phyloP scores from a whole-genome alignment of 2,888 invertebrate genomes.

The Melanostoma mellinum region DNA sequence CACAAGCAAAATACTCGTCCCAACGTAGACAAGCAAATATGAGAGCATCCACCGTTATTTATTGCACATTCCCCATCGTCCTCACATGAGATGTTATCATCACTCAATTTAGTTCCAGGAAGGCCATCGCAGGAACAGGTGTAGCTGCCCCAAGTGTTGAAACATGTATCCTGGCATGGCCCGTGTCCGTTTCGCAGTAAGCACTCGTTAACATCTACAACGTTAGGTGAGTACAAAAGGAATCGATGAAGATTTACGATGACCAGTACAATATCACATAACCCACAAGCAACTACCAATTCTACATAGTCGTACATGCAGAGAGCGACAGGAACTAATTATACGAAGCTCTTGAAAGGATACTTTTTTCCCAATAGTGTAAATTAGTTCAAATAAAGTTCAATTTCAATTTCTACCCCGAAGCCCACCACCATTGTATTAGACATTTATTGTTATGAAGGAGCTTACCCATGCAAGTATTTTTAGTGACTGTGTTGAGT shows the following conservation, averaged over 20 bases:
- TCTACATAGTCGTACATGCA: slow-evolving; percentile 46
- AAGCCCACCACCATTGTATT: not conserved
- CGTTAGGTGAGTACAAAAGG: slow-evolving; percentile 34
- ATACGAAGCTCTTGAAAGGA: slow-evolving; percentile 14
- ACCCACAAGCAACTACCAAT: slow-evolving; percentile 43
- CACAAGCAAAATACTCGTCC: slow-evolving; percentile 84
- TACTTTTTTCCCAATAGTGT: slow-evolving; percentile 40
- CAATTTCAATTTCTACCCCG: slow-evolving; percentile 38
- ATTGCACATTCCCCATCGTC: slow-evolving; percentile 81
- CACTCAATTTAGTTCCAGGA: slow-evolving; percentile 84
- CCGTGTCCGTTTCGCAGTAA: slow-evolving; percentile 85
- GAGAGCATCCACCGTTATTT: slow-evolving; percentile 83
- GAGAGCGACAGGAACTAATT: slow-evolving; percentile 22
- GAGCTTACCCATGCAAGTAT: slow-evolving; percentile 83
- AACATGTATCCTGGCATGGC: slow-evolving; percentile 86
- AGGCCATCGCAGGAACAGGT: slow-evolving; percentile 84
- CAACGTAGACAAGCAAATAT: slow-evolving; percentile 80
- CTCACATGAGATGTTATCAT: slow-evolving; percentile 84
- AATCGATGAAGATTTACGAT: slow-evolving; percentile 34
- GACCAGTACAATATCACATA: slow-evolving; percentile 6
- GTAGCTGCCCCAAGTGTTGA: slow-evolving; percentile 84
- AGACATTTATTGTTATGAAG: too few relatives aligned
- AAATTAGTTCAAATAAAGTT: slow-evolving; percentile 65
- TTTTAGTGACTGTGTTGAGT: slow-evolving; percentile 81
- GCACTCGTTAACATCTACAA: slow-evolving; percentile 85